Evolutionary conservation across 2,888 invertebrate genomes (phyloP).

Genomic region (Deroplatys truncata): DNA sequence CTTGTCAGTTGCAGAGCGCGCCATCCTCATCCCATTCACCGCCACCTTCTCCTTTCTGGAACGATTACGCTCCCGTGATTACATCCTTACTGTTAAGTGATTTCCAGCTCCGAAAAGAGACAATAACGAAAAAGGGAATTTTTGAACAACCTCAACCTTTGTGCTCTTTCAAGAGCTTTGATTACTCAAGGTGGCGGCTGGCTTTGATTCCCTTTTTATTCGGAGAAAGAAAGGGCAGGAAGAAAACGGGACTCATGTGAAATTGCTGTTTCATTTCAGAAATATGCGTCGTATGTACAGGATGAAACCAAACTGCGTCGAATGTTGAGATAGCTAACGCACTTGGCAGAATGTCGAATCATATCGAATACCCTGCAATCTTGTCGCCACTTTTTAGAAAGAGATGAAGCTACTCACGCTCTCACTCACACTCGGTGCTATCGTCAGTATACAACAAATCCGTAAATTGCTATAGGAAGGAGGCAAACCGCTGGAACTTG

Average conservation of each 20-base stretch:
- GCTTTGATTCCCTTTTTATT: not conserved
- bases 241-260: not conserved
- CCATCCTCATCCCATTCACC: not conserved
- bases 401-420: too few relatives aligned
- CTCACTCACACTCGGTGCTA: too few relatives aligned
- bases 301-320: not conserved
- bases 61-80: not conserved
- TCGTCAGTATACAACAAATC: too few relatives aligned
- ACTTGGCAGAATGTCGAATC: too few relatives aligned
- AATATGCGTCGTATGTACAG: not conserved
- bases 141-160: not conserved
- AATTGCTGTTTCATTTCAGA: not conserved
- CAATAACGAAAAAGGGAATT: not conserved
- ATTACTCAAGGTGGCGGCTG: not conserved
- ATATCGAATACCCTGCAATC: too few relatives aligned
- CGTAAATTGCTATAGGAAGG: too few relatives aligned
- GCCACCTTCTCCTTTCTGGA: not conserved
- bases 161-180: not conserved
- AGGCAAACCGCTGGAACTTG: too few relatives aligned
- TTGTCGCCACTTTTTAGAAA: too few relatives aligned
- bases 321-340: not conserved
- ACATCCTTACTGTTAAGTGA: not conserved
- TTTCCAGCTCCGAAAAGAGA: not conserved
- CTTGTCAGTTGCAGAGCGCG: conserved; percentile 4
- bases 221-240: not conserved